These are phyloP conservation scores for Ruditapes philippinarum DNA, from an alignment of 1,140 invertebrate genomes.

Conservation along the genomic window DNA sequence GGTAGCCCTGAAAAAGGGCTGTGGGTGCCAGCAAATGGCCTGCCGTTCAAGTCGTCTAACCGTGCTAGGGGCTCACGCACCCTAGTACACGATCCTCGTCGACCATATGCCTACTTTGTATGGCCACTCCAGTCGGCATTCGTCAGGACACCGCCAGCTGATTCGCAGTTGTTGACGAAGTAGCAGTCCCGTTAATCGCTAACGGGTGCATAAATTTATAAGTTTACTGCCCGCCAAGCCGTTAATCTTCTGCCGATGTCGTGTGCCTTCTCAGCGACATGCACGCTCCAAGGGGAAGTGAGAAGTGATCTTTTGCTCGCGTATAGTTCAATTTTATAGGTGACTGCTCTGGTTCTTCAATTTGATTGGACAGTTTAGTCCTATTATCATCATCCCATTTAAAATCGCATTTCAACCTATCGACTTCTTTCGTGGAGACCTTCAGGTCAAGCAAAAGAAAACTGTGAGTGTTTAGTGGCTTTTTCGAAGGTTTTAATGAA, in stretches of 20 bases:
- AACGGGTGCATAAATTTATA: no score
- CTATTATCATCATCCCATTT: not conserved
- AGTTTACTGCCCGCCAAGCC: no score
- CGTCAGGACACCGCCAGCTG: no score
- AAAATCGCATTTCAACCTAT: not conserved
- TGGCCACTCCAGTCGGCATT: not conserved
- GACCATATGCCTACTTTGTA: not conserved
- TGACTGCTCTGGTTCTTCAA: no score
- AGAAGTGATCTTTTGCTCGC: not conserved
- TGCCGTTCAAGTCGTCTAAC: no score
- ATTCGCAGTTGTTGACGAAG: no score
- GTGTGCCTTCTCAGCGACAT: no score
- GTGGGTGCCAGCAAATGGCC: not conserved
- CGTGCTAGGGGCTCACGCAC: no score
- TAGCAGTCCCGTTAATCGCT: no score
- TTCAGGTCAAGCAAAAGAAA: conserved; percentile 14
- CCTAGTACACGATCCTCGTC: no score
- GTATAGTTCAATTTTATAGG: not conserved
- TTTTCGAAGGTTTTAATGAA: conserved; percentile 17
- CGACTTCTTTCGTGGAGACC: conserved; percentile 13
- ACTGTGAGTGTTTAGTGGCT: conserved; percentile 6
- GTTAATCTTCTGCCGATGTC: no score
- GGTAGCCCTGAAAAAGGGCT: not conserved
- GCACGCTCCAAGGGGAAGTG: not conserved
- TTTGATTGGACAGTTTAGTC: not conserved